Evolutionary conservation across 2,888 invertebrate genomes (phyloP).

Genomic region (Priocnemis perturbator): DNA sequence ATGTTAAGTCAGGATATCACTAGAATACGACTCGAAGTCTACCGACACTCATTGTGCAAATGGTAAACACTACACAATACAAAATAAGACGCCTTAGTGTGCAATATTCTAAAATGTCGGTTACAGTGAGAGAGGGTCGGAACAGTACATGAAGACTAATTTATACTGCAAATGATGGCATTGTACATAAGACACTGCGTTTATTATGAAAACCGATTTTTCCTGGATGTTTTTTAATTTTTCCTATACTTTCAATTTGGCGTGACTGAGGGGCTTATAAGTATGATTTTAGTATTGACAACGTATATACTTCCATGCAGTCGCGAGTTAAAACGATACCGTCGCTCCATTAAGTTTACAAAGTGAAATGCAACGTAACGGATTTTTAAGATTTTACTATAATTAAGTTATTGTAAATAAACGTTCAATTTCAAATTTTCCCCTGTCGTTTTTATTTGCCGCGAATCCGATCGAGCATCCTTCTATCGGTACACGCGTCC

Average conservation of each 20-base stretch:
- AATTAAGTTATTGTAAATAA: conserved; percentile 57
- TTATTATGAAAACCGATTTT: conserved; percentile 62
- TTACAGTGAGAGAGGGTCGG: conserved; percentile 35
- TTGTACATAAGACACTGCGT: conserved; percentile 70
- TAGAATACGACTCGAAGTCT: conserved; percentile 33
- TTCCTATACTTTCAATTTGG: conserved; percentile 28
- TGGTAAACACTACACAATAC: conserved; percentile 6
- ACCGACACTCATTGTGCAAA: conserved; percentile 23
- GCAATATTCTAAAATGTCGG: conserved; percentile 2
- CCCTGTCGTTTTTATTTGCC: conserved; percentile 22
- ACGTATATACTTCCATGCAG: conserved; percentile 41
- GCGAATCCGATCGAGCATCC: background rate
- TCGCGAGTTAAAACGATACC: background rate
- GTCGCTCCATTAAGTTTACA: conserved; percentile 33
- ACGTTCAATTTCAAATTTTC: conserved; percentile 41
- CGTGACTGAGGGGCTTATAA: conserved; percentile 21
- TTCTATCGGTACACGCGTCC: background rate
- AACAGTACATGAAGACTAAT: conserved; percentile 53
- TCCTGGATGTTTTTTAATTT: conserved; percentile 60
- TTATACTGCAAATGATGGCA: conserved; percentile 64
- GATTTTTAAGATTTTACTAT: conserved; percentile 44
- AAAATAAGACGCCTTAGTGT: conserved; percentile 14
- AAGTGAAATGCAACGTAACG: conserved; percentile 15
- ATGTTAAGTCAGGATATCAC: conserved; percentile 38
- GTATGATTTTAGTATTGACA: conserved; percentile 16